Percentiles rank a stretch among this genome's conserved stretches.
Evolutionary conservation across 1,140 invertebrate genomes (phyloP).

Genomic region (Popillia japonica): DNA sequence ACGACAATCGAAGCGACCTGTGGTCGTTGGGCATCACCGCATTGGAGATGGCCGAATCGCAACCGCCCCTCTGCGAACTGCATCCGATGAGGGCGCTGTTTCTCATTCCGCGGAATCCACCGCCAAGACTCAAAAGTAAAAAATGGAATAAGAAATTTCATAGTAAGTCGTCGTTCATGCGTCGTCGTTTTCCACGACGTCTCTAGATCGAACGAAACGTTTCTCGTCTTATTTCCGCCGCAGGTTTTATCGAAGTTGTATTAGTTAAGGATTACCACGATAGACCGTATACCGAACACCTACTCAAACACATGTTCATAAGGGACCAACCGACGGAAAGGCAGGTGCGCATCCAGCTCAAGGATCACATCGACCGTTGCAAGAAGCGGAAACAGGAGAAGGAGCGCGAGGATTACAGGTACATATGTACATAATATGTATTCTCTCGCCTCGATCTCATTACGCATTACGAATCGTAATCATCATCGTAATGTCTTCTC

Average conservation of each 20-base stretch:
- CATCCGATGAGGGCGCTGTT: conserved; percentile 98
- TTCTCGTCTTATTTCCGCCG: conserved; percentile 45
- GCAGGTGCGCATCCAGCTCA: conserved; percentile 97
- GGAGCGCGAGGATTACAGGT: conserved; percentile 80
- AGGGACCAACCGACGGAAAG: conserved; percentile 97
- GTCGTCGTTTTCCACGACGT: too few relatives aligned
- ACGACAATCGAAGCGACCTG: conserved; percentile 98
- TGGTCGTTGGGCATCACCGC: conserved; percentile 99
- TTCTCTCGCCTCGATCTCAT: background rate
- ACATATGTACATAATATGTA: too few relatives aligned
- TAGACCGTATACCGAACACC: conserved; percentile 96
- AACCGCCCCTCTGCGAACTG: conserved; percentile 97
- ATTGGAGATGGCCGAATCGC: conserved; percentile 99
- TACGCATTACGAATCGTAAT: background rate
- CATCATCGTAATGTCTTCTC: background rate
- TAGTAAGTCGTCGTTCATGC: conserved; percentile 64
- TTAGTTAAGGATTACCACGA: conserved; percentile 98
- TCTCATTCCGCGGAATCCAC: conserved; percentile 97
- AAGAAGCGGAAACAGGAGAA: conserved; percentile 94
- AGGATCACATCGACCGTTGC: conserved; percentile 98
- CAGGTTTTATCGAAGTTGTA: conserved; percentile 82
- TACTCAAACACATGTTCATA: conserved; percentile 97
- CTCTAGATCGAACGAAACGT: too few relatives aligned
- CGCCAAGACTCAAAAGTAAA: conserved; percentile 95
- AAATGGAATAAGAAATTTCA: conserved; percentile 99